phyloP scores from a whole-genome alignment of 2,888 invertebrate species.

The Laspeyria flexula region DNA sequence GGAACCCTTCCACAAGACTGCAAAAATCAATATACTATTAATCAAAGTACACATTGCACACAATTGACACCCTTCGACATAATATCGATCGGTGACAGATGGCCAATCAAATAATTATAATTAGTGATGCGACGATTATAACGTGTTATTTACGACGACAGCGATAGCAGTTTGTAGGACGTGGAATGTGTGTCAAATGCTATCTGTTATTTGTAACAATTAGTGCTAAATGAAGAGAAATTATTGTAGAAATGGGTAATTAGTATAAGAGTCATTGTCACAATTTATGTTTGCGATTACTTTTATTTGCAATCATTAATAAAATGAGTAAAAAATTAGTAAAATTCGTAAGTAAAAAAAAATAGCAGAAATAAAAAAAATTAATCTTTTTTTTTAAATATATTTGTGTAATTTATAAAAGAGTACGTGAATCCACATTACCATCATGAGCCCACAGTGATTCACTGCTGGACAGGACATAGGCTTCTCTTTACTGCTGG shows the following conservation, averaged over 20 bases:
- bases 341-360: too few species aligned
- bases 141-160: slow-evolving; percentile 28
- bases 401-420: too few species aligned
- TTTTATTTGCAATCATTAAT: too few species aligned
- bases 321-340: too few species aligned
- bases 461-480: too few species aligned
- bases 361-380: too few species aligned
- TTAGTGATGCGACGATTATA: slow-evolving; percentile 27
- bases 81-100: slow-evolving; percentile 72
- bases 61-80: slow-evolving; percentile 49
- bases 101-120: slow-evolving; percentile 48
- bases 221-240: slow-evolving; percentile 1
- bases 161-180: slow-evolving; percentile 29
- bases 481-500: too few species aligned
- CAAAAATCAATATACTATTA: slow-evolving; percentile 23
- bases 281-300: background rate
- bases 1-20: slow-evolving; percentile 13
- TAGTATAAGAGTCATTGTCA: slow-evolving; percentile 24
- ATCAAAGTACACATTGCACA: slow-evolving; percentile 31
- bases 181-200: slow-evolving; percentile 45
- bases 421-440: too few species aligned
- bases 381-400: too few species aligned
- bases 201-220: slow-evolving; percentile 15
- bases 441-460: too few species aligned
- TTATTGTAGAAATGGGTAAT: slow-evolving; percentile 7